Evolutionary conservation across 2,113 vertebrate species (phyloP).

Genomic region (Oriolus oriolus): DNA sequence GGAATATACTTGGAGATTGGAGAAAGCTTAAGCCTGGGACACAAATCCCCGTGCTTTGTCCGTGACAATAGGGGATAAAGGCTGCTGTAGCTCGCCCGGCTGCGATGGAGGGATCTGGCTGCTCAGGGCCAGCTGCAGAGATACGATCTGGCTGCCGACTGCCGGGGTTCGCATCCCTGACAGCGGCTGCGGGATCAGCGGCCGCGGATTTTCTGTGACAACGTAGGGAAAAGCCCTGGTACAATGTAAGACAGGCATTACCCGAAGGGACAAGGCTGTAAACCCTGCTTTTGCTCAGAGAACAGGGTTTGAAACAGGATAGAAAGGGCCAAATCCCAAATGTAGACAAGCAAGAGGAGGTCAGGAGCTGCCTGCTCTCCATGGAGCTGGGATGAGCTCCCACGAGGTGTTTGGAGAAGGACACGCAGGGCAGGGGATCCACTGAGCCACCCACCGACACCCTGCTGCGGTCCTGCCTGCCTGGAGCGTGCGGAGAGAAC

Average conservation of each 20-base stretch:
- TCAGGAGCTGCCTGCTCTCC: background rate
- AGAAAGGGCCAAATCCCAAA: background rate
- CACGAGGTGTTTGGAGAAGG: rapidly evolving
- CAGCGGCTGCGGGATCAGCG: background rate
- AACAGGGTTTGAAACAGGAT: background rate
- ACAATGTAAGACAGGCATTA: background rate
- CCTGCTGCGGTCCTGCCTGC: background rate
- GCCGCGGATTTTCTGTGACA: background rate
- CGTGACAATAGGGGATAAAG: slow-evolving; percentile 1
- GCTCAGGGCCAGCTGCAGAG: background rate
- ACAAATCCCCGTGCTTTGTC: slow-evolving; percentile 32
- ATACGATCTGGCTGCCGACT: background rate
- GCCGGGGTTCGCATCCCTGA: background rate
- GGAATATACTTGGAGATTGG: background rate
- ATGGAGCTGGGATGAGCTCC: rapidly evolving
- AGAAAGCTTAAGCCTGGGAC: background rate
- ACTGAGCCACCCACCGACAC: rapidly evolving
- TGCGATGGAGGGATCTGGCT: background rate
- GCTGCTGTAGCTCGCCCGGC: background rate
- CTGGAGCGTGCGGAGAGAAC: rapidly evolving
- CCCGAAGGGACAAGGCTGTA: rapidly evolving
- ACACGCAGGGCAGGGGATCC: background rate
- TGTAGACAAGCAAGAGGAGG: rapidly evolving
- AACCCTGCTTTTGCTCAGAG: background rate
- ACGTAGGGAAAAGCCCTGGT: background rate